Conservation (phyloP, 2,797 vertebrate genomes). For the Eupleurogrammus muticus region DNA sequence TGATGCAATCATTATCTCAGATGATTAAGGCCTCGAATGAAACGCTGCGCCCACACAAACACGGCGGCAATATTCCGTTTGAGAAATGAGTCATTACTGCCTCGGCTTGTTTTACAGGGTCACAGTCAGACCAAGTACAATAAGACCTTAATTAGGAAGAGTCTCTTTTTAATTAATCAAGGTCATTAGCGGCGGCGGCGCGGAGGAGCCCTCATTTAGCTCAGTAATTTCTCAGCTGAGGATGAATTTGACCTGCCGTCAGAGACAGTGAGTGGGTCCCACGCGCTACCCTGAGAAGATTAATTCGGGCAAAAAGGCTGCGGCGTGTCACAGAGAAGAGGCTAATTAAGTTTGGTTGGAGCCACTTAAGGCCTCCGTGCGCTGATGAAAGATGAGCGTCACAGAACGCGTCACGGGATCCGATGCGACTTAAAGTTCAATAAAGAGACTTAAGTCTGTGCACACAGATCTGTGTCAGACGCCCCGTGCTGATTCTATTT, state of each 20-base stretch:
- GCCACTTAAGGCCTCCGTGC: constrained; percentile 46
- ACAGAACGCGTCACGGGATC: constrained; percentile 12
- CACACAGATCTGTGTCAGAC: constrained; percentile 13
- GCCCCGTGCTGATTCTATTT: background rate
- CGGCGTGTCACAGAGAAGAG: constrained; percentile 42
- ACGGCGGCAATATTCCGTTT: constrained; percentile 19
- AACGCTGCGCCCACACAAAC: constrained; percentile 29
- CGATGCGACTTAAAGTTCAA: constrained; percentile 20
- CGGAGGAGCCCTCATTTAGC: constrained; percentile 69
- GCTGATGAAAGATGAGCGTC: constrained; percentile 56
- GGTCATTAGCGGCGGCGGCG: constrained; percentile 68
- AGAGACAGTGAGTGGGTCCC: constrained; percentile 57
- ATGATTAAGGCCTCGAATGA: constrained; percentile 21
- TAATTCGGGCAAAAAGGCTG: constrained; percentile 61
- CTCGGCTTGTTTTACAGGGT: constrained; percentile 68
- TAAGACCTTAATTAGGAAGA: constrained; percentile 76
- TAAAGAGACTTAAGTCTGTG: constrained; percentile 11
- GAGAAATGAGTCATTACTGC: constrained; percentile 54
- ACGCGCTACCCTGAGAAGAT: constrained; percentile 73
- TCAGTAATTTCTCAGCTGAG: constrained; percentile 70
- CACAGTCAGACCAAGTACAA: constrained; percentile 61
- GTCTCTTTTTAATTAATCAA: constrained; percentile 78
- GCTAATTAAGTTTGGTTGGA: constrained; percentile 73
- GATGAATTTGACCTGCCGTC: constrained; percentile 67
- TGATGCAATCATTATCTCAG: constrained; percentile 27